Evolutionary conservation across 2,113 vertebrate species (phyloP).

Genomic region (Numenius arquata): DNA sequence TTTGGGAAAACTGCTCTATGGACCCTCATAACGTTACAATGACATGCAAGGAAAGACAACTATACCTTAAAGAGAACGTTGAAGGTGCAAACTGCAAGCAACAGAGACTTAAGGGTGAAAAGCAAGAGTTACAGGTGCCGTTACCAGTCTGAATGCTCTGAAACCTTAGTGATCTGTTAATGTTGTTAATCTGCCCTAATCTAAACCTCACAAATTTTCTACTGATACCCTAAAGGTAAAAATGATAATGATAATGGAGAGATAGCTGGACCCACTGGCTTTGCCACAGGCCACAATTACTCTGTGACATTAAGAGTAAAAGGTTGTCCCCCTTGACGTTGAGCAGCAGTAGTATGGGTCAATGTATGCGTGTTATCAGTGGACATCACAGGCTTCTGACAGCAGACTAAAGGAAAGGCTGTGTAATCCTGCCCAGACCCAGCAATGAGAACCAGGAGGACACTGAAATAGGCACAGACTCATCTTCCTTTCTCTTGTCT

Average conservation of each 20-base stretch:
- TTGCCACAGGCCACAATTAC: neutral
- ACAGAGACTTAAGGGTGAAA: neutral
- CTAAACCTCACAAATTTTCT: neutral
- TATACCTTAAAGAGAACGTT: neutral
- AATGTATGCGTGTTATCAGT: neutral
- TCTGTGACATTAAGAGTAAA: neutral
- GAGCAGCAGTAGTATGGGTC: neutral
- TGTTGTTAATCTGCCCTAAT: neutral
- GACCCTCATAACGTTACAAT: accelerated
- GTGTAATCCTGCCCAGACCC: neutral
- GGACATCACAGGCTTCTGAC: neutral
- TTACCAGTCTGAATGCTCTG: neutral
- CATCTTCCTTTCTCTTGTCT: constrained; percentile 48
- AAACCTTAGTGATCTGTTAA: neutral
- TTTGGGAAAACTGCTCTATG: neutral
- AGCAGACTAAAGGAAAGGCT: neutral
- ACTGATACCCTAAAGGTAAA: neutral
- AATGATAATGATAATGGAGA: neutral
- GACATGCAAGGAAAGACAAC: neutral
- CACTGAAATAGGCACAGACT: constrained; percentile 50
- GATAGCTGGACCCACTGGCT: neutral
- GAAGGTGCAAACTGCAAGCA: neutral
- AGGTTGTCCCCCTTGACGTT: accelerated
- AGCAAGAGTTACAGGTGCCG: neutral
- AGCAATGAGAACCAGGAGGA: constrained; percentile 33